A percentile compares a stretch with the other conserved stretches of the same genome.
Evolutionary conservation across 2,113 vertebrate genomes (phyloP).

Genomic region (Tachuris rubrigastra): DNA sequence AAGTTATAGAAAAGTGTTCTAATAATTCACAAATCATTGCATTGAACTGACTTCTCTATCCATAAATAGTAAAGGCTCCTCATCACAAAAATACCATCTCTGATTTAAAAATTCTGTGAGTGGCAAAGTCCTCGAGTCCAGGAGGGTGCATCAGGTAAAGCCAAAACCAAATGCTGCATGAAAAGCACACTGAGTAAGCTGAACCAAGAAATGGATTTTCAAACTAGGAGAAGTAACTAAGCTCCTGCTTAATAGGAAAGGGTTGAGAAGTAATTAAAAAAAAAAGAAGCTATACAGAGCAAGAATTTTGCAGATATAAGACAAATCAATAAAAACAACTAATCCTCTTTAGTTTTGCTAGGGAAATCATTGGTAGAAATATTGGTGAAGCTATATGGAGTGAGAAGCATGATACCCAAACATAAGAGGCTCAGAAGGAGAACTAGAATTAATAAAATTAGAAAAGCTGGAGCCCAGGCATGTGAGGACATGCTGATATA

Average conservation of each 20-base stretch:
- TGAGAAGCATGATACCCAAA: neutral
- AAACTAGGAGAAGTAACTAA: neutral
- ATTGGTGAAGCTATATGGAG: neutral
- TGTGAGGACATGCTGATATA: neutral
- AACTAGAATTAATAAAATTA: neutral
- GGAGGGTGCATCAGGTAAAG: neutral
- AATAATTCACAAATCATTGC: constrained; percentile 8
- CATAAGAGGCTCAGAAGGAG: neutral
- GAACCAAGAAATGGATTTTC: neutral
- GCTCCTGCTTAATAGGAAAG: neutral
- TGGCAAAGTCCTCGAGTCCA: neutral
- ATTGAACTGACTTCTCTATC: neutral
- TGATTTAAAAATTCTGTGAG: neutral
- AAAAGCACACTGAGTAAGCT: neutral
- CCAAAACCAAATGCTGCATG: neutral
- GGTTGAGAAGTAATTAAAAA: neutral
- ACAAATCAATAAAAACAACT: neutral
- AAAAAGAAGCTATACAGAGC: neutral
- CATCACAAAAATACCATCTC: neutral
- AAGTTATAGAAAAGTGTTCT: neutral
- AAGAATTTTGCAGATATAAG: neutral
- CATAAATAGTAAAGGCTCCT: neutral
- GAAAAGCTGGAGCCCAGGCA: neutral
- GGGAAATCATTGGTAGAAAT: neutral
- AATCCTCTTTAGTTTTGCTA: neutral